Evolutionary conservation across 2,797 vertebrate genomes (phyloP), one percentile per base, ranked within the genome.

Genomic region (Pteropus rufus): DNA sequence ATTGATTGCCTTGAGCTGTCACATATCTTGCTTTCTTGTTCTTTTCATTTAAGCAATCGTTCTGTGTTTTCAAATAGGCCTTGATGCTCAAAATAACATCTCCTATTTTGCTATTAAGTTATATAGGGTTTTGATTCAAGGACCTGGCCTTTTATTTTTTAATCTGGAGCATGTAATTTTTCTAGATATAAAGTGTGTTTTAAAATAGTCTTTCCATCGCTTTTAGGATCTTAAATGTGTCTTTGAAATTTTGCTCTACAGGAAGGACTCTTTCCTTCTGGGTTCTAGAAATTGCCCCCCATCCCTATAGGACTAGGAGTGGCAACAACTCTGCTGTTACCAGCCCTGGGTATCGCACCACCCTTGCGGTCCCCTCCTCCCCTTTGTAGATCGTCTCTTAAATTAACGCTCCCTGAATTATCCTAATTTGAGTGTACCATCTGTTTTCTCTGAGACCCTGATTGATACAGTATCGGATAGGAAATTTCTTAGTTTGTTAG

Each of bases 401-500:
- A 23, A 79, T 75, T 31, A 29, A 65, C 34, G 9, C 9, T 31
- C 82, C 39, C 58, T 3, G 5, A 70, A 26, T 65, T 84, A 67
- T 60, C 77, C 81, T 92, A 36, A 46, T 72, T 65, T 31, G n/a
- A 58, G 10, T 44, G 14, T 83, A 24, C 9, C 7, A 12, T 36
- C 44, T 87, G 60, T 91, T 60, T 87, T 39, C 46, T 65, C 39
- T 60, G 54, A 70, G 44, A 60, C 26, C 24, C n/a, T 75, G 52
- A 80, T n/a, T 34, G 34, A 46, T 46, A 31, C 1, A 84, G 52
- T 46, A 39, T 65, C 3, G 1, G 77, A 18, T 12, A 73, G 24
- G 41, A 58, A 86, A 89, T 79, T 80, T 77, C 60, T 89, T 34
- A 79, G 64, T 89, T 69, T 80, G n/a, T 93, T 72, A 81, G 77